Evolutionary conservation across 2,797 vertebrate species (phyloP).

Genomic region (Luscinia megarhynchos): DNA sequence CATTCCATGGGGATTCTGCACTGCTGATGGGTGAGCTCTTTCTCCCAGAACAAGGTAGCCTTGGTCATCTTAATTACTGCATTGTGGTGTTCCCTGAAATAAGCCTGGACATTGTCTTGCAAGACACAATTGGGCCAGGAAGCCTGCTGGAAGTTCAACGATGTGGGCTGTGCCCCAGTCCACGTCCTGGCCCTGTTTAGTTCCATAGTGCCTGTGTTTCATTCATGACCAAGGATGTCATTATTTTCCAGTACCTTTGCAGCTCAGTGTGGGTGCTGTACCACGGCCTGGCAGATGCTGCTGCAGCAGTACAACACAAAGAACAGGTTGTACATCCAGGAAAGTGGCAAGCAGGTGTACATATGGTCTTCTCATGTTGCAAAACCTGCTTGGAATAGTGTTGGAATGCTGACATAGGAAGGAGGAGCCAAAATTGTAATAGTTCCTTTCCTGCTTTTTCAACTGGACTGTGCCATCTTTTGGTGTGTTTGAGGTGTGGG

Average conservation of each 20-base stretch:
- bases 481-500: rapidly evolving
- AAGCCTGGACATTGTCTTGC: not conserved
- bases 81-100: not conserved
- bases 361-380: not conserved
- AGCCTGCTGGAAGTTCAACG: not conserved
- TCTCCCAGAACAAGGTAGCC: not conserved
- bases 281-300: not conserved
- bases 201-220: not conserved
- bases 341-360: not conserved
- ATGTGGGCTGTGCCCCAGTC: not conserved
- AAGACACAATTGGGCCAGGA: not conserved
- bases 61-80: not conserved
- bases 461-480: not conserved
- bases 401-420: not conserved
- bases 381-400: not conserved
- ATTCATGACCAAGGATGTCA: not conserved
- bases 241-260: not conserved
- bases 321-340: not conserved
- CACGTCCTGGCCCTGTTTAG: not conserved
- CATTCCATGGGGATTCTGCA: not conserved
- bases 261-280: not conserved
- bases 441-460: not conserved
- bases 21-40: not conserved
- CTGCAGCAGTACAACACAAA: not conserved
- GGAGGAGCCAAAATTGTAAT: not conserved